These are phyloP conservation scores for Eidolon dupreanum DNA, from an alignment of 2,797 vertebrate genomes.

Conservation along the genomic window DNA sequence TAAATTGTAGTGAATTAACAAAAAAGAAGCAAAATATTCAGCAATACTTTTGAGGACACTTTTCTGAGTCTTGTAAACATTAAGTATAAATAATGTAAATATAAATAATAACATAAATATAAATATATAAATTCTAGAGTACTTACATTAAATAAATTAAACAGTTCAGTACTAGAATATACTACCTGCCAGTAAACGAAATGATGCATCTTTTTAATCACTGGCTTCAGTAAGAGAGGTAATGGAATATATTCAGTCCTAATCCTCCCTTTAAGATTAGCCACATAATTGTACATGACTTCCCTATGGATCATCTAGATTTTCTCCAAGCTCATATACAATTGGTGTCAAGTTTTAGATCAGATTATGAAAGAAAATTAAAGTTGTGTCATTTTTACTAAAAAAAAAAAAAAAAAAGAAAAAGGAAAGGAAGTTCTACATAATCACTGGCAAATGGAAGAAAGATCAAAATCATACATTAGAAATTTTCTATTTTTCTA, in stretches of 20 bases:
- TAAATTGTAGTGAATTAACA: slow-evolving; percentile 5
- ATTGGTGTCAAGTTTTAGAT: not conserved
- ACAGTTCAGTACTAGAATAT: not conserved
- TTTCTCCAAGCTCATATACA: not conserved
- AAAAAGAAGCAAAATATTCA: not conserved
- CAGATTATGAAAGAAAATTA: not conserved
- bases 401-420: accelerated
- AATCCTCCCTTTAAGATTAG: not conserved
- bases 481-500: not conserved
- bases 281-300: not conserved
- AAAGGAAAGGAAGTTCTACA: not conserved
- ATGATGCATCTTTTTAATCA: slow-evolving; percentile 1
- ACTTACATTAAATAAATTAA: not conserved
- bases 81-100: not conserved
- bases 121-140: not conserved
- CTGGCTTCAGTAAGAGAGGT: not conserved
- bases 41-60: not conserved
- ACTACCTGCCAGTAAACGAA: not conserved
- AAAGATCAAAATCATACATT: not conserved
- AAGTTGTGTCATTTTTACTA: not conserved
- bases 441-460: not conserved
- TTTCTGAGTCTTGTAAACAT: not conserved
- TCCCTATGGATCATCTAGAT: not conserved
- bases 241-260: not conserved
- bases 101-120: not conserved